Base-by-base conservation (phyloP, 2,888 invertebrate species). In the Lysandra bellargus region DNA sequence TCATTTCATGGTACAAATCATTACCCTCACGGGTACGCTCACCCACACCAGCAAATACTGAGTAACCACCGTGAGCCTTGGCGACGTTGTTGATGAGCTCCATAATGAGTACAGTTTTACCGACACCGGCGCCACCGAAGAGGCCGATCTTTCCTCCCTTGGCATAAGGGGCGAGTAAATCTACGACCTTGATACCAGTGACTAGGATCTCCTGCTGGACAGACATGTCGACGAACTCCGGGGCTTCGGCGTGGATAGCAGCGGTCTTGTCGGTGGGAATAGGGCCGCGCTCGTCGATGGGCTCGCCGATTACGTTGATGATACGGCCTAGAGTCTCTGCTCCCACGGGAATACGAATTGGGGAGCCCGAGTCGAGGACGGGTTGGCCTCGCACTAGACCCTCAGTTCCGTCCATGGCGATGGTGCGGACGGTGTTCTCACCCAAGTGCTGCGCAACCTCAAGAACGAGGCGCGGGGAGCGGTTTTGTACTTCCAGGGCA, bases 1-100 rank as follows among this genome's bases (percentile, higher is more conserved):
- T 99, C 99, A 99, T 99, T 95, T 99, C 99, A 91, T 98, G 97
- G 92, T 99, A 99, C 85, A 99, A 95, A 95, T 99, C 99, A 89
- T 99, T 99, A 80, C 98, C 99, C 92, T 99, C 99, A 86, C 99
- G 98, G 17, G 99, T 99, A 85, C 99, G 96, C 91, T 99, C 99
- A 30, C 99, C 99, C 30, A 99, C 99, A 82, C 99, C 99, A 81
- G 98, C 98, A 88, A 99, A 99, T 83, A 99, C 99, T 0, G 99
- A 99, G 95, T 98, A 99, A 93, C 99, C 99, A 94, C 98, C 98
- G 90, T 99, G 99, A 84, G 98, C 98, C 90, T 98, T 98, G 86
- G 99, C 99, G 78, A 99, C 97, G 88, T 99, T 99, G 95, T 99
- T 99, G 87, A 99, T 99, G 85, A 99, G 96, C 92, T 99, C 99